A percentile compares a stretch with the other conserved stretches of the same genome.
phyloP scores from a whole-genome alignment of 2,888 invertebrate genomes.

The Nesidiocoris tenuis region DNA sequence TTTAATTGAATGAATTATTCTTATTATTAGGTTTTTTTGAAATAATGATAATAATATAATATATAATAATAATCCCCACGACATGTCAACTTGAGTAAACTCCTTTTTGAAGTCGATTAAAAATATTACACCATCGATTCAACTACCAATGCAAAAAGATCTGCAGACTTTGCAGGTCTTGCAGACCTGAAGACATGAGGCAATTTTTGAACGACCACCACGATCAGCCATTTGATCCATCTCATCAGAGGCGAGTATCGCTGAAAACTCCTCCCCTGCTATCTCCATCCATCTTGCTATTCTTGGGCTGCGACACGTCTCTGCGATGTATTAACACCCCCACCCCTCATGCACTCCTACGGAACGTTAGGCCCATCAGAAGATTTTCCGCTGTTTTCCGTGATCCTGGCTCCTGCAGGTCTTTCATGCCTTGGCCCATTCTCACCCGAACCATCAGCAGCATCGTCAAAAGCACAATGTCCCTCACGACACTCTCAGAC shows the following conservation, averaged over 20 bases:
- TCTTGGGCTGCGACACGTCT: background rate
- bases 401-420: background rate
- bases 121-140: too few species aligned
- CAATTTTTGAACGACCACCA: too few species aligned
- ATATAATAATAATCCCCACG: too few species aligned
- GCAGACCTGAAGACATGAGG: too few species aligned
- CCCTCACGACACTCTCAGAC: background rate
- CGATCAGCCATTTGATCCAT: too few species aligned
- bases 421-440: background rate
- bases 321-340: background rate
- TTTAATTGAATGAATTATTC: too few species aligned
- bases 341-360: background rate
- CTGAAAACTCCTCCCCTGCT: background rate
- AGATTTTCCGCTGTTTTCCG: background rate
- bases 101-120: too few species aligned
- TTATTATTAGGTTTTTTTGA: too few species aligned
- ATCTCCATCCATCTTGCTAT: background rate
- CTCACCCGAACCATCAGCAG: slow-evolving; percentile 4
- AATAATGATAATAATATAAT: too few species aligned
- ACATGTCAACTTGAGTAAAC: too few species aligned
- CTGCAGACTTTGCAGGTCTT: too few species aligned
- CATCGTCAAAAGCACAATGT: slow-evolving; percentile 16
- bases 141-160: too few species aligned
- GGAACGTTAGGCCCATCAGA: background rate
- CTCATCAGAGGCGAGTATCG: background rate